These are phyloP conservation scores for Orthosia cruda DNA, from an alignment of 2,888 invertebrate species.

Conservation along the genomic window DNA sequence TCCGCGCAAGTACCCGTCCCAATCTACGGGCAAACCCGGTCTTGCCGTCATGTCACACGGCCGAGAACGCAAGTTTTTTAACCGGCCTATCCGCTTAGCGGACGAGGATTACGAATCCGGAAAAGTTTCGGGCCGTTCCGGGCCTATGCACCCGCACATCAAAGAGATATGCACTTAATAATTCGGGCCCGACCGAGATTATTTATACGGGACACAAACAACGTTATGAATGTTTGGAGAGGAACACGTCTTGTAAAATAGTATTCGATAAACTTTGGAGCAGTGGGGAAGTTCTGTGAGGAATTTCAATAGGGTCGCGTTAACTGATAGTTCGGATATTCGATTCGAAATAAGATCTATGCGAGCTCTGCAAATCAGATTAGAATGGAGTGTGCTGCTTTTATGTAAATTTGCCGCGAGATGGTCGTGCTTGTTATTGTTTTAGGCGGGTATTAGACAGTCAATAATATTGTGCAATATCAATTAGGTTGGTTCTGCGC, in stretches of 20 bases:
- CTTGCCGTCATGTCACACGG: conserved; percentile 45
- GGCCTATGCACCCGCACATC: conserved; percentile 43
- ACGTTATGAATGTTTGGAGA: conserved; percentile 46
- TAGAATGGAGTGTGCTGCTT: conserved; percentile 20
- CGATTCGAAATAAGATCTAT: conserved; percentile 49
- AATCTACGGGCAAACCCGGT: conserved; percentile 49
- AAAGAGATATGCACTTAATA: conserved; percentile 54
- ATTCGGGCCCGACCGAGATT: conserved; percentile 33
- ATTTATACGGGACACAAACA: conserved; percentile 47
- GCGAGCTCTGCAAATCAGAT: conserved; percentile 27
- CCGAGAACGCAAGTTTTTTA: conserved; percentile 53
- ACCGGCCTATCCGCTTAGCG: conserved; percentile 43
- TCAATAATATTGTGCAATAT: not conserved
- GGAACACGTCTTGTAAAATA: conserved; percentile 52
- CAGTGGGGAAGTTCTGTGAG: conserved; percentile 35
- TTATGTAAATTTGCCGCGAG: conserved; percentile 9
- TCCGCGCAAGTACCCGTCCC: conserved; percentile 47
- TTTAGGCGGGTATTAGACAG: not conserved
- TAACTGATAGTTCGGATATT: conserved; percentile 58
- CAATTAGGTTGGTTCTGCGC: not conserved
- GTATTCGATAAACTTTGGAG: conserved; percentile 52
- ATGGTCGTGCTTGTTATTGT: conserved; percentile 5
- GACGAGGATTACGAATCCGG: conserved; percentile 47
- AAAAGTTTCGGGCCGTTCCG: conserved; percentile 42
- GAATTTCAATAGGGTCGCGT: conserved; percentile 63